These are phyloP conservation scores for Trachymyrmex septentrionalis DNA, from an alignment of 1,140 invertebrate species.

Conservation along the genomic window DNA sequence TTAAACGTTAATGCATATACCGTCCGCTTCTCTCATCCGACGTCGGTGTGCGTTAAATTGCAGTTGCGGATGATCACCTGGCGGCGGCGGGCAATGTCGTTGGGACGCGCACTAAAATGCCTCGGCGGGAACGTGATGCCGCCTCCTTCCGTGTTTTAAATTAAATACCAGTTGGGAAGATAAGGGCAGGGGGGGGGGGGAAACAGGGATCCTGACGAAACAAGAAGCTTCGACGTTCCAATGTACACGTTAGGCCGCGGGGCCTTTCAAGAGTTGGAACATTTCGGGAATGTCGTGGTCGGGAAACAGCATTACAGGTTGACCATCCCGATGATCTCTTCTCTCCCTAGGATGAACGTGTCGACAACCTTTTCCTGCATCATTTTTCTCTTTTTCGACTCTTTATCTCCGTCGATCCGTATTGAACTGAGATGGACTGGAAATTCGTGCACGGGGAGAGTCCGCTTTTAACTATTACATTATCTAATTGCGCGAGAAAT, in stretches of 20 bases:
- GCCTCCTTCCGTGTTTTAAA: slow-evolving; percentile 61
- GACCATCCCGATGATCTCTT: background rate
- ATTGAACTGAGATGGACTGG: background rate
- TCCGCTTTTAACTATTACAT: background rate
- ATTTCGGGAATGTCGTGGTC: slow-evolving; percentile 72
- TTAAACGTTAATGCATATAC: slow-evolving; percentile 63
- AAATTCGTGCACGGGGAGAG: background rate
- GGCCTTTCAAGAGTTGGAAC: slow-evolving; percentile 58
- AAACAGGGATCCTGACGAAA: slow-evolving; percentile 45
- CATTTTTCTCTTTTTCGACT: slow-evolving; percentile 28
- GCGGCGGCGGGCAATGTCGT: slow-evolving; percentile 13
- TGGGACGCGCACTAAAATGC: slow-evolving; percentile 10
- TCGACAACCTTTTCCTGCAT: slow-evolving; percentile 4
- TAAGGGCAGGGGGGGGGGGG: background rate
- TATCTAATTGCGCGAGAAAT: slow-evolving; percentile 6
- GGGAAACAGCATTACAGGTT: slow-evolving; percentile 20
- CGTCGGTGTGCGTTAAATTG: slow-evolving; percentile 45
- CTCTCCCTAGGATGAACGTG: background rate
- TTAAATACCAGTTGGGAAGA: slow-evolving; percentile 65
- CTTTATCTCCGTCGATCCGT: slow-evolving; percentile 18
- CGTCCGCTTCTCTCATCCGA: slow-evolving; percentile 36
- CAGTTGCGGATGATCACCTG: slow-evolving; percentile 59
- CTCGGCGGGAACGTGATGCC: background rate
- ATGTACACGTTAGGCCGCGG: slow-evolving; percentile 21
- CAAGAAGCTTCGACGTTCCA: slow-evolving; percentile 56